Conservation (phyloP, 2,113 vertebrate species). For the Vulpes lagopus region DNA sequence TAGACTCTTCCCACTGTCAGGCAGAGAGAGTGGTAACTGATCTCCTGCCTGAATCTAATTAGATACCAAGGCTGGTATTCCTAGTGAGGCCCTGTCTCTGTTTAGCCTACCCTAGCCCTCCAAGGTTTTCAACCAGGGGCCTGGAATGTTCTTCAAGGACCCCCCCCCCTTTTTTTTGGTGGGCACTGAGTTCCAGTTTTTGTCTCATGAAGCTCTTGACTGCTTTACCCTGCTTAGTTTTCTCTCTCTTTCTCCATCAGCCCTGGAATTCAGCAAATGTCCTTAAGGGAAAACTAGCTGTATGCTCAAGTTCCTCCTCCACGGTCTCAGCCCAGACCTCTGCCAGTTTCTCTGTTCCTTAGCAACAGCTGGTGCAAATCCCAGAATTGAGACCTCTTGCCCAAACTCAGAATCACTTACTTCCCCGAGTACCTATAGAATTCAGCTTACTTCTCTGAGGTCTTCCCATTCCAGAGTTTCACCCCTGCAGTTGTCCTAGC, state of each 20-base stretch:
- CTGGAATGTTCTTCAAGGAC: background rate
- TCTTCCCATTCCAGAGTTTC: background rate
- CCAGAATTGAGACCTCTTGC: slow-evolving; percentile 6
- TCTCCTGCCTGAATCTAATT: background rate
- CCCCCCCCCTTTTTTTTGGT: background rate
- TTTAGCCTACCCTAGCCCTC: background rate
- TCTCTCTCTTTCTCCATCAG: background rate
- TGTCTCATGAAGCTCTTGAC: background rate
- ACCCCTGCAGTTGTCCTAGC: background rate
- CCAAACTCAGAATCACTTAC: background rate
- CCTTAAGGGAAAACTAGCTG: background rate
- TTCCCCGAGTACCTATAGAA: background rate
- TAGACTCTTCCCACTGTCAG: background rate
- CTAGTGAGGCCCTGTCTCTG: background rate
- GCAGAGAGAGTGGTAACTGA: background rate
- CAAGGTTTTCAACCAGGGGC: background rate
- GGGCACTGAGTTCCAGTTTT: background rate
- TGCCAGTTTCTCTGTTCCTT: background rate
- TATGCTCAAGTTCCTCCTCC: background rate
- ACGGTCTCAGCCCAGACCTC: background rate
- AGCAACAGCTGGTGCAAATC: slow-evolving; percentile 24
- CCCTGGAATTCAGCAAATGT: background rate
- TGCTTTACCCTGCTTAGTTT: background rate
- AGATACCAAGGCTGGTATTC: background rate
- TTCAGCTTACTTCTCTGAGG: background rate